A percentile compares a stretch with the other conserved stretches of the same genome.
Evolutionary conservation across 2,797 vertebrate species (phyloP).

Genomic region (Galago senegalensis): DNA sequence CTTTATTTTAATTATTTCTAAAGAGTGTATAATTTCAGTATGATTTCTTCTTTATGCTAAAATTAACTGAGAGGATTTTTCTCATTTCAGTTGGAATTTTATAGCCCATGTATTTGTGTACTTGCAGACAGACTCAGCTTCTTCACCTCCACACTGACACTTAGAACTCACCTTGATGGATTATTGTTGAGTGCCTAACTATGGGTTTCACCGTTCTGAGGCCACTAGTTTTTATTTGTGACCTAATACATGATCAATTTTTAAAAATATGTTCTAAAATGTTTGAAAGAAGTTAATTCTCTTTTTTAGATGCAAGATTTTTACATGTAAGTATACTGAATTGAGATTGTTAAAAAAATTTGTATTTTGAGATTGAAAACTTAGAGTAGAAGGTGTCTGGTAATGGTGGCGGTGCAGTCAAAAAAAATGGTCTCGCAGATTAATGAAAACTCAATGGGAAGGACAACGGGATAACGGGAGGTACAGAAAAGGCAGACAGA

Average conservation of each 20-base stretch:
- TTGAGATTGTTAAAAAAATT: background rate
- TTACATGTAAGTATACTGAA: background rate
- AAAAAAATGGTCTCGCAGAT: background rate
- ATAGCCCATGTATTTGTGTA: background rate
- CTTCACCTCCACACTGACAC: background rate
- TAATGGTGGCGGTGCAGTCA: background rate
- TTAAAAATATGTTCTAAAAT: background rate
- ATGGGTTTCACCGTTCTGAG: background rate
- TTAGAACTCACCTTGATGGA: background rate
- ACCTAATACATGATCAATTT: background rate
- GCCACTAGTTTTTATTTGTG: background rate
- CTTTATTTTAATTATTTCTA: background rate
- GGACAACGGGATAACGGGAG: background rate
- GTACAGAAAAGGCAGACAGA: background rate
- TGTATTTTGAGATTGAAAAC: background rate
- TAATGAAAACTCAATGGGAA: background rate
- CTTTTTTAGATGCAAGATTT: background rate
- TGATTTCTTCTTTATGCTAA: constrained; percentile 12
- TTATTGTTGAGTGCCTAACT: background rate
- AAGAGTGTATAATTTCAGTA: background rate
- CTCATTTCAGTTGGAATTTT: background rate
- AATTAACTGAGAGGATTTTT: background rate
- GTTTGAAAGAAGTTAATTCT: background rate
- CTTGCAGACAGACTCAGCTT: too few relatives aligned
- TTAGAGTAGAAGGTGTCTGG: background rate